A percentile compares a stretch with the other conserved stretches of the same genome.
Conservation (phyloP, 2,797 vertebrate species). For the Morus bassanus region DNA sequence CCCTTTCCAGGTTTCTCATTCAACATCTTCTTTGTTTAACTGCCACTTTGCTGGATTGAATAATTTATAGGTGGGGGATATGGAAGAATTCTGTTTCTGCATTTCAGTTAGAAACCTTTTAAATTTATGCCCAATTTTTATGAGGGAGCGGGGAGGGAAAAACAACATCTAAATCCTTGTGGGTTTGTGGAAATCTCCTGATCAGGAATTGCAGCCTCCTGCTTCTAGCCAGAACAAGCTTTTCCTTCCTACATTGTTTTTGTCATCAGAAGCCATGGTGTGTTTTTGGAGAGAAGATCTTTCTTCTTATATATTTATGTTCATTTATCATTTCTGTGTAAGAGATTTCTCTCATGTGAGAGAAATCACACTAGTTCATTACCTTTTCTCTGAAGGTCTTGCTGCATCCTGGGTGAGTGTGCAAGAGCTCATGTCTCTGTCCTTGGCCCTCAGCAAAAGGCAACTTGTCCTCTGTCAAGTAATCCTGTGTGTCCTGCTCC, state of each 20-base stretch:
- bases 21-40: neutral
- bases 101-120: neutral
- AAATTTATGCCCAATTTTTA: neutral
- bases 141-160: neutral
- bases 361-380: neutral
- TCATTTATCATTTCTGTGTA: neutral
- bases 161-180: neutral
- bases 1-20: neutral
- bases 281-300: neutral
- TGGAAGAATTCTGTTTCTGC: neutral
- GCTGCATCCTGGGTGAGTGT: accelerated
- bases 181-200: neutral
- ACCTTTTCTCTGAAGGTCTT: neutral
- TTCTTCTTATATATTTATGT: neutral
- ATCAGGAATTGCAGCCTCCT: neutral
- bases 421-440: neutral
- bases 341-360: neutral
- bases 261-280: neutral
- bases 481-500: neutral
- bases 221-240: neutral
- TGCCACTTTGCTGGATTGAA: neutral
- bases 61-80: neutral
- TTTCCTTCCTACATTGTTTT: neutral
- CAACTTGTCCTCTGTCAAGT: neutral
- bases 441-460: neutral